Percentiles rank a stretch among this genome's conserved stretches.
Evolutionary conservation across 2,888 invertebrate genomes (phyloP).

Genomic region (Dorcus parallelipipedus): DNA sequence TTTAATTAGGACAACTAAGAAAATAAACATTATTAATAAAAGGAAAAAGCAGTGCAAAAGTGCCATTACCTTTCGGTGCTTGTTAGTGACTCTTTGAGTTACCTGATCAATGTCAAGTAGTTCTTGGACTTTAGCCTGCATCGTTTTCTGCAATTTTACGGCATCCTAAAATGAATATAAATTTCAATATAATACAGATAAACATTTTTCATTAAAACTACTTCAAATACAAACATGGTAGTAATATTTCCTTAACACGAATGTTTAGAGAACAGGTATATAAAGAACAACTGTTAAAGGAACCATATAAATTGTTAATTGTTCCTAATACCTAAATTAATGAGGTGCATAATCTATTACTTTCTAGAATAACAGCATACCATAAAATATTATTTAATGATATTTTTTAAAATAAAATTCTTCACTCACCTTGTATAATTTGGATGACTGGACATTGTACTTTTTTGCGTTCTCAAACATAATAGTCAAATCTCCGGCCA

Average conservation of each 20-base stretch:
- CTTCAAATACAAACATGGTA: too few relatives aligned
- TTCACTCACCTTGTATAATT: slow-evolving; percentile 68
- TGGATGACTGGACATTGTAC: slow-evolving; percentile 78
- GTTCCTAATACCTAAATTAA: too few relatives aligned
- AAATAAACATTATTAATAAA: not conserved
- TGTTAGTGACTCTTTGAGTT: slow-evolving; percentile 52
- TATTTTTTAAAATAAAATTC: slow-evolving; percentile 3
- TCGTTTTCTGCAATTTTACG: slow-evolving; percentile 66
- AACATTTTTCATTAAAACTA: too few relatives aligned
- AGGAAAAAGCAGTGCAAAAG: slow-evolving; percentile 29
- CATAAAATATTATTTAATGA: too few relatives aligned
- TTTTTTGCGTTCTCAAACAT: slow-evolving; percentile 97
- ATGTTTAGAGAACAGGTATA: too few relatives aligned
- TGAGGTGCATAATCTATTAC: too few relatives aligned
- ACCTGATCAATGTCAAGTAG: slow-evolving; percentile 63
- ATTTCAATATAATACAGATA: not conserved
- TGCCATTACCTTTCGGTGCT: slow-evolving; percentile 45
- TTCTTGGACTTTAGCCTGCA: slow-evolving; percentile 70
- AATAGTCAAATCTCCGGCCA: slow-evolving; percentile 90
- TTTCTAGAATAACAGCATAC: too few relatives aligned
- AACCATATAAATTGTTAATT: too few relatives aligned
- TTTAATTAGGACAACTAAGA: not conserved
- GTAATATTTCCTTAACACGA: too few relatives aligned
- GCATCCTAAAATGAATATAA: slow-evolving; percentile 57
- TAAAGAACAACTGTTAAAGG: too few relatives aligned